Conservation (phyloP, 2,797 vertebrate species). For the Lutjanus argentimaculatus region DNA sequence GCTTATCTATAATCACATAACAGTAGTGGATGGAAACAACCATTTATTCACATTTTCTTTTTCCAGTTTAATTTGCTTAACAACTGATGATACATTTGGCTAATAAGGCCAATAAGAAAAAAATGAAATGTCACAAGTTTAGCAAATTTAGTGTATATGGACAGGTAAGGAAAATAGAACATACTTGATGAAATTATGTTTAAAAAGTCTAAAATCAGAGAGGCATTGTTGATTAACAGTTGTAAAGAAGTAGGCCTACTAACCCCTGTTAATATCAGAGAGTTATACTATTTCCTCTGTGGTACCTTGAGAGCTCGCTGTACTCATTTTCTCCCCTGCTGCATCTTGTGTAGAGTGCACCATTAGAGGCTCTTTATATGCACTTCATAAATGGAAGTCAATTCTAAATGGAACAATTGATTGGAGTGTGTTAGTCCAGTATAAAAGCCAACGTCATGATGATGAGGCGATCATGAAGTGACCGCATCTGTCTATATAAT, state of each 20-base stretch:
- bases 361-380: not conserved
- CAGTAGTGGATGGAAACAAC: no score
- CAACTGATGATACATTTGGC: no score
- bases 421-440: not conserved
- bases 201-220: no score
- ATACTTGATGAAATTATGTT: not conserved
- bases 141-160: not conserved
- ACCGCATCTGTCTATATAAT: not conserved
- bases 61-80: no score
- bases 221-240: not conserved
- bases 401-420: not conserved
- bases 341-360: not conserved
- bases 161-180: not conserved
- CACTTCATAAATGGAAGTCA: not conserved
- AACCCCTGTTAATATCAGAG: not conserved
- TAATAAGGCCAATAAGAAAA: no score
- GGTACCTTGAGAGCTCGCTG: not conserved
- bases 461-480: not conserved
- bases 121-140: no score
- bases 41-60: no score
- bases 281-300: not conserved
- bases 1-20: no score
- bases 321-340: not conserved
- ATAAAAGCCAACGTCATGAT: not conserved
- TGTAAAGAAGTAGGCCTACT: not conserved